These are phyloP conservation scores for Poeciliopsis prolifica DNA, from an alignment of 2,113 vertebrate species.

Conservation along the genomic window DNA sequence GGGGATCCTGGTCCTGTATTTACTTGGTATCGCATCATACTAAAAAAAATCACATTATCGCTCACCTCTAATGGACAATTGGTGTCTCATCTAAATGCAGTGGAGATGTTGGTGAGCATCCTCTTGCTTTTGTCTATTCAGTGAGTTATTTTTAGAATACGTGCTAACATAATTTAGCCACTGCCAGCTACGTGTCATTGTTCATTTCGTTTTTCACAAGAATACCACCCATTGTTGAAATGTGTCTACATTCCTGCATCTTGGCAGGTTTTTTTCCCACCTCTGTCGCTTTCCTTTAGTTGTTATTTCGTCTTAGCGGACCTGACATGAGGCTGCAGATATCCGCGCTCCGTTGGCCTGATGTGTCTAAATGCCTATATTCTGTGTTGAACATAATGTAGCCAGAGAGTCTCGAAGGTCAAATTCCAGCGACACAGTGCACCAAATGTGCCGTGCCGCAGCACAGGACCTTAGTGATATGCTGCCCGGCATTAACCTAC, in stretches of 20 bases:
- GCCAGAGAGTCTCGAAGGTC: slow-evolving; percentile 28
- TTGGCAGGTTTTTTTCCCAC: slow-evolving; percentile 10
- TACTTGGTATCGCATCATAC: no score
- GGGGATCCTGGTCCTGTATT: no score
- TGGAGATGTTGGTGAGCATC: no score
- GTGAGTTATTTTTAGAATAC: no score
- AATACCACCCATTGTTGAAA: neutral
- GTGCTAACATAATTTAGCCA: no score
- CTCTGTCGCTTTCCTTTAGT: neutral
- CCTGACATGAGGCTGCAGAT: slow-evolving; percentile 4
- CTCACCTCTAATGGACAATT: no score
- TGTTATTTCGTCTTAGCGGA: slow-evolving; percentile 15
- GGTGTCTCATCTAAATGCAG: no score
- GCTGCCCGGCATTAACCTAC: slow-evolving; percentile 12
- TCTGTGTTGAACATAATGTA: slow-evolving; percentile 8
- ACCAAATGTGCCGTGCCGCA: slow-evolving; percentile 32
- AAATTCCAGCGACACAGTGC: slow-evolving; percentile 32
- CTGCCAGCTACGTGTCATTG: neutral
- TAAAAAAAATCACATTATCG: no score
- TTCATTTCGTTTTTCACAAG: neutral
- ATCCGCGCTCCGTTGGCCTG: slow-evolving; percentile 33
- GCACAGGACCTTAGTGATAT: slow-evolving; percentile 2
- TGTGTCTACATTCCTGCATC: neutral
- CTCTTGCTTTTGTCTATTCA: no score
- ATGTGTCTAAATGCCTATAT: slow-evolving; percentile 39